These are phyloP conservation scores for Monochamus saltuarius DNA, from an alignment of 1,140 invertebrate species.

Conservation along the genomic window DNA sequence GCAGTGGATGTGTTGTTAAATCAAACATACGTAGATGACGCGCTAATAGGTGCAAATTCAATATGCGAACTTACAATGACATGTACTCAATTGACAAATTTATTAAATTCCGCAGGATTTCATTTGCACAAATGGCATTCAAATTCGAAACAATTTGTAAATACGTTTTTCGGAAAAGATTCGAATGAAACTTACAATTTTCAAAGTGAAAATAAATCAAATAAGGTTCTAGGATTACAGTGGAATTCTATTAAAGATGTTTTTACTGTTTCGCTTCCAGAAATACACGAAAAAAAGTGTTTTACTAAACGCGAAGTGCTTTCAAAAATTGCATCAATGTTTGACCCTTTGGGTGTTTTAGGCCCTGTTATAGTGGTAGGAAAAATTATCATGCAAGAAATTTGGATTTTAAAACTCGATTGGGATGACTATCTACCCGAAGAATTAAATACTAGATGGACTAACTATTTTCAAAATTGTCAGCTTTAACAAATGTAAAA, in stretches of 20 bases:
- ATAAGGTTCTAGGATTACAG: slow-evolving; percentile 11
- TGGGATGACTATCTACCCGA: slow-evolving; percentile 50
- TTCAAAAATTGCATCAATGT: slow-evolving; percentile 40
- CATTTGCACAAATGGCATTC: slow-evolving; percentile 43
- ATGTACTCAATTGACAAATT: slow-evolving; percentile 22
- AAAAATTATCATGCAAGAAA: slow-evolving; percentile 51
- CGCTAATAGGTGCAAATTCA: slow-evolving; percentile 42
- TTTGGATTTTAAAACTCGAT: slow-evolving; percentile 44
- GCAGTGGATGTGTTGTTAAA: slow-evolving; percentile 18
- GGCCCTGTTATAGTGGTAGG: slow-evolving; percentile 43
- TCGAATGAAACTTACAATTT: slow-evolving; percentile 7
- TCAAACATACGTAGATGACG: slow-evolving; percentile 49
- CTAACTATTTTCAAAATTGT: slow-evolving; percentile 8
- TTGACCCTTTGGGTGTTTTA: slow-evolving; percentile 51
- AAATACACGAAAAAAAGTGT: slow-evolving; percentile 4
- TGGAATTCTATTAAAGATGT: slow-evolving; percentile 9
- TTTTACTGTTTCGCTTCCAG: slow-evolving; percentile 5
- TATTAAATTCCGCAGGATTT: slow-evolving; percentile 16
- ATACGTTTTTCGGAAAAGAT: slow-evolving; percentile 4
- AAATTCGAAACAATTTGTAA: slow-evolving; percentile 25
- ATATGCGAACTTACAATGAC: slow-evolving; percentile 25
- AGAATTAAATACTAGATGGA: slow-evolving; percentile 32
- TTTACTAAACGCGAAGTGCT: slow-evolving; percentile 43
- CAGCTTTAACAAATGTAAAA: slow-evolving; percentile 26
- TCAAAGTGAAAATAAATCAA: slow-evolving; percentile 7